A percentile compares a stretch with the other conserved stretches of the same genome.
phyloP scores from a whole-genome alignment of 2,113 vertebrate genomes.

The Callionymus lyra region DNA sequence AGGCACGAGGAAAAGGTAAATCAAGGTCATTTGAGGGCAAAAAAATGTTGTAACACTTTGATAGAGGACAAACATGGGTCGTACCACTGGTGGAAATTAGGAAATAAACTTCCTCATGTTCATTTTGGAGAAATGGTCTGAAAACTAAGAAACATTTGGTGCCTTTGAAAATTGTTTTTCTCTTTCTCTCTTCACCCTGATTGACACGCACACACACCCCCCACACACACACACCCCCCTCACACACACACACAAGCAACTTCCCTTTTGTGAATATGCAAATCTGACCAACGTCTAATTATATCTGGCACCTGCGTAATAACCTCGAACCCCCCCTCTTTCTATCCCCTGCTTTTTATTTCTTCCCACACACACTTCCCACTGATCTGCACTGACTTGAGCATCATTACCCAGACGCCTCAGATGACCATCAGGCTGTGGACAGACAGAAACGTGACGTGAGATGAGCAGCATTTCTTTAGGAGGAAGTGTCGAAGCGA shows the following conservation, averaged over 20 bases:
- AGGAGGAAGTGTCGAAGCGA: no score
- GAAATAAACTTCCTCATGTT: no score
- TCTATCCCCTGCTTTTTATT: constrained; percentile 19
- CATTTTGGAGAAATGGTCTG: no score
- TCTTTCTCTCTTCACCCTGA: constrained; percentile 7
- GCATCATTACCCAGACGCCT: no score
- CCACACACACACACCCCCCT: constrained; percentile 8
- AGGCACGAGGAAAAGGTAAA: no score
- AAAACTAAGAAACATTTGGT: constrained; percentile 30
- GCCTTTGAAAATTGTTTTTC: constrained; percentile 27
- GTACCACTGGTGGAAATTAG: no score
- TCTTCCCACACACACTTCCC: constrained; percentile 17
- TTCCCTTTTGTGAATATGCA: constrained; percentile 75
- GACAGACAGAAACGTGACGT: no score
- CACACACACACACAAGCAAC: constrained; percentile 30
- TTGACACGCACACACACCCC: constrained; percentile 9
- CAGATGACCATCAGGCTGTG: constrained; percentile 18
- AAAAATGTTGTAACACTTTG: no score
- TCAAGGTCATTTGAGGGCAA: no score
- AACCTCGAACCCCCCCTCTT: constrained; percentile 42
- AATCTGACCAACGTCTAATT: constrained; percentile 73
- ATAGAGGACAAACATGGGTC: no score
- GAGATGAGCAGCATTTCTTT: neutral
- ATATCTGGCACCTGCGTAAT: constrained; percentile 72
- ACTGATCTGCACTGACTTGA: no score